These are phyloP conservation scores for Nomada ferruginata DNA, from an alignment of 2,888 invertebrate genomes.

Conservation along the genomic window DNA sequence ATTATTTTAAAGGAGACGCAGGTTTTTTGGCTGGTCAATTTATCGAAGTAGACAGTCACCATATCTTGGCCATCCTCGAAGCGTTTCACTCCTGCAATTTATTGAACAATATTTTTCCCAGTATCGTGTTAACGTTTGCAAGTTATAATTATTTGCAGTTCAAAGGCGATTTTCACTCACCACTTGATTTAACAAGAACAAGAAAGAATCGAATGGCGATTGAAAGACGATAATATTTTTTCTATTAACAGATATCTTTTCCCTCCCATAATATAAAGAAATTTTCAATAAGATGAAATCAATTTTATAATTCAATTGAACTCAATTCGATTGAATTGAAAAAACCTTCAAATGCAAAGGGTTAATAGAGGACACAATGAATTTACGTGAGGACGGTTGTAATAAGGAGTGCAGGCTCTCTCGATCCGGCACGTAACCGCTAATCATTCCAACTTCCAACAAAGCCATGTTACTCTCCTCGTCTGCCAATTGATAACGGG, in stretches of 20 bases:
- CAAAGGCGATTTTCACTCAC: too few relatives aligned
- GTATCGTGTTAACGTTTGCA: neutral
- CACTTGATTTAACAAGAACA: too few relatives aligned
- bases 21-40: slow-evolving; percentile 83
- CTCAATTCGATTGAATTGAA: too few relatives aligned
- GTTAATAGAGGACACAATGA: slow-evolving; percentile 18
- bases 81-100: slow-evolving; percentile 84
- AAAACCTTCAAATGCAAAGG: too few relatives aligned
- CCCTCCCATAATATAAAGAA: too few relatives aligned
- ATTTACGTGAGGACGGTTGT: slow-evolving; percentile 83
- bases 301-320: too few relatives aligned
- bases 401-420: slow-evolving; percentile 86
- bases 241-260: too few relatives aligned
- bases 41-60: slow-evolving; percentile 86
- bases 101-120: neutral
- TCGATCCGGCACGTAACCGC: slow-evolving; percentile 88
- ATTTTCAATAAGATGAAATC: too few relatives aligned
- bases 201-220: too few relatives aligned
- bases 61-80: slow-evolving; percentile 85
- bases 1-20: slow-evolving; percentile 85
- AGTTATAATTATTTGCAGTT: neutral
- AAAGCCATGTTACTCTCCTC: slow-evolving; percentile 86
- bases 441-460: slow-evolving; percentile 87
- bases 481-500: slow-evolving; percentile 82
- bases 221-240: too few relatives aligned